Evolutionary conservation across 2,888 invertebrate genomes (phyloP).

Genomic region (Ctenicera cuprea): DNA sequence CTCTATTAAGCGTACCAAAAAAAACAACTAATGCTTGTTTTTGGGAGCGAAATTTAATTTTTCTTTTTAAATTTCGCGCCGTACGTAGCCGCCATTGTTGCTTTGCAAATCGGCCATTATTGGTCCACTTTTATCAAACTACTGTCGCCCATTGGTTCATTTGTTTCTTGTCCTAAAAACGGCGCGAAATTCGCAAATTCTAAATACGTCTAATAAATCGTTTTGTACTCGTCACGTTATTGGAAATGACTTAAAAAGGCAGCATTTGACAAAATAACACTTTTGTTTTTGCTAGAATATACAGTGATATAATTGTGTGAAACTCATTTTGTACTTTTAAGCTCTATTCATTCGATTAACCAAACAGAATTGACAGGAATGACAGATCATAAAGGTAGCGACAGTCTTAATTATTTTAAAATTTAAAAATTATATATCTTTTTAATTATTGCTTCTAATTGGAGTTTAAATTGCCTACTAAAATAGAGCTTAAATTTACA

Average conservation of each 20-base stretch:
- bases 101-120: slow-evolving; percentile 5
- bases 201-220: slow-evolving; percentile 8
- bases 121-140: slow-evolving; percentile 25
- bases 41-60: slow-evolving; percentile 20
- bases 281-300: slow-evolving; percentile 16
- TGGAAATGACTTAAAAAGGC: slow-evolving; percentile 43
- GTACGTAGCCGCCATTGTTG: slow-evolving; percentile 4
- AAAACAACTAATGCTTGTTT: slow-evolving; percentile 2
- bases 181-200: slow-evolving; percentile 35
- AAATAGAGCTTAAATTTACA: slow-evolving; percentile 45
- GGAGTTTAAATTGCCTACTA: slow-evolving; percentile 11
- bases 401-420: slow-evolving; percentile 32
- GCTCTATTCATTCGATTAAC: slow-evolving; percentile 18
- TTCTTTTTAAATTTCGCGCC: slow-evolving; percentile 25
- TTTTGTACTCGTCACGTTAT: slow-evolving; percentile 41
- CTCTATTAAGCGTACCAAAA: slow-evolving; percentile 19
- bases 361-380: slow-evolving; percentile 6
- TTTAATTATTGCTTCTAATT: slow-evolving; percentile 27
- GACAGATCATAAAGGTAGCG: slow-evolving; percentile 21
- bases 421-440: background rate
- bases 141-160: slow-evolving; percentile 10
- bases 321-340: slow-evolving; percentile 37
- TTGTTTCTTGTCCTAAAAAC: slow-evolving; percentile 8
- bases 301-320: slow-evolving; percentile 44
- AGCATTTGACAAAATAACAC: slow-evolving; percentile 44